Conservation (phyloP, 2,113 vertebrate genomes). For the Bambusicola thoracicus region DNA sequence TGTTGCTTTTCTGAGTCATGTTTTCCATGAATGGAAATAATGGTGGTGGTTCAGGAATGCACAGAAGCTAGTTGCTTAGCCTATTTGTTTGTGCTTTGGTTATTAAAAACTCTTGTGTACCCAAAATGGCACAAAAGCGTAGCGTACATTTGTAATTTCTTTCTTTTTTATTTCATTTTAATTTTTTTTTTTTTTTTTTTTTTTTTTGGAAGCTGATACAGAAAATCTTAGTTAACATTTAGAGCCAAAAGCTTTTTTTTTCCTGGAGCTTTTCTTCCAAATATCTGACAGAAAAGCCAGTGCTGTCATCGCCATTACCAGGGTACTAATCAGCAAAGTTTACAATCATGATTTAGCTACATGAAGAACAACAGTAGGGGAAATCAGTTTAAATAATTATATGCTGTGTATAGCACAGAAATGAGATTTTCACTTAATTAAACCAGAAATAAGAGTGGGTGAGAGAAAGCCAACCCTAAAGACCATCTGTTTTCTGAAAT, state of each 20-base stretch:
- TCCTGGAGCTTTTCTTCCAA: conserved; percentile 33
- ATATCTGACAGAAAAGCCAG: conserved; percentile 49
- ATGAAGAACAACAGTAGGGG: conserved; percentile 62
- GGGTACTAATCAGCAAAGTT: conserved; percentile 76
- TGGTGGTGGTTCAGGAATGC: conserved; percentile 53
- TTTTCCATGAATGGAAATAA: conserved; percentile 50
- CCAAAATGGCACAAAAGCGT: conserved; percentile 48
- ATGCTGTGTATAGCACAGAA: conserved; percentile 57
- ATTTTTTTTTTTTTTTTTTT: neutral
- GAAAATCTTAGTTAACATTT: conserved; percentile 15
- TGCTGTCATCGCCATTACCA: conserved; percentile 53
- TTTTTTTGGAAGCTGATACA: neutral
- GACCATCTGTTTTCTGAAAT: conserved; percentile 14
- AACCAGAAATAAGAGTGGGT: conserved; percentile 54
- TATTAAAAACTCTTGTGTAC: conserved; percentile 70
- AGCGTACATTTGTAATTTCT: conserved; percentile 50
- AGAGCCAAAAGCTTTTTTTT: conserved; percentile 11
- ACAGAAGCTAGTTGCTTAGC: conserved; percentile 49
- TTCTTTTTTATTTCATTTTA: neutral
- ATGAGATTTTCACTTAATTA: conserved; percentile 64
- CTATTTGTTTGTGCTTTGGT: conserved; percentile 64
- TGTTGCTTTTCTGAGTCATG: conserved; percentile 42
- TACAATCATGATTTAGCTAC: conserved; percentile 66
- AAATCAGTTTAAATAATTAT: conserved; percentile 60
- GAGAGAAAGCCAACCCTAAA: neutral